A percentile compares a stretch with the other conserved stretches of the same genome.
phyloP scores from a whole-genome alignment of 2,888 invertebrate species.

The Conops quadrifasciatus region DNA sequence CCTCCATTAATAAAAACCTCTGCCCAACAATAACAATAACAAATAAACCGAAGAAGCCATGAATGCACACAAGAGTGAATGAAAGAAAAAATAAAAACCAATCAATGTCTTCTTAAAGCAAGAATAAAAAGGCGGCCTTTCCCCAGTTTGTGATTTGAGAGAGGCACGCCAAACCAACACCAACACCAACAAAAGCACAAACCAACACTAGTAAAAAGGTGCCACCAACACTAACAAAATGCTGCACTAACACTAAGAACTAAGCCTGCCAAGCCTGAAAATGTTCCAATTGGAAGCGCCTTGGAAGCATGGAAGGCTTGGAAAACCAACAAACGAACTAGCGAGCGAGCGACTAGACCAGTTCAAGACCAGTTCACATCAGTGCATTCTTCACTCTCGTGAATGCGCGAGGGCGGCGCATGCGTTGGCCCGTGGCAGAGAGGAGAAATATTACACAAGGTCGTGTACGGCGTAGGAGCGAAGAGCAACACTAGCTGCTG shows the following conservation, averaged over 20 bases:
- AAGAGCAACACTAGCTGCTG: slow-evolving; percentile 20
- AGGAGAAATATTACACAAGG: slow-evolving; percentile 21
- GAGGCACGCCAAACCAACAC: too few species aligned
- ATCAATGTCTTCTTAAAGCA: background rate
- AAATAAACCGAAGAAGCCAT: background rate
- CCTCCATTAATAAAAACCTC: slow-evolving; percentile 40
- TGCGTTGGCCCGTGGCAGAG: slow-evolving; percentile 1
- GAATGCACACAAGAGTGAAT: slow-evolving; percentile 11
- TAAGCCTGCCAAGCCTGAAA: background rate
- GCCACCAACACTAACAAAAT: background rate
- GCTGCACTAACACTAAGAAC: background rate
- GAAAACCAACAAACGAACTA: background rate
- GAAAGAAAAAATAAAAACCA: slow-evolving; percentile 16
- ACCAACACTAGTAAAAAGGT: slow-evolving; percentile 1
- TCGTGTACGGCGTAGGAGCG: background rate
- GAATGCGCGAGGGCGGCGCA: slow-evolving; percentile 24
- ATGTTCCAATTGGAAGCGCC: background rate
- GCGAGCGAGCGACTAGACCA: background rate
- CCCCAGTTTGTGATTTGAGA: background rate
- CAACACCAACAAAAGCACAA: background rate
- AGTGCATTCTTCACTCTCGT: background rate
- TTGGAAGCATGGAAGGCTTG: slow-evolving; percentile 8
- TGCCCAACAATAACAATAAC: slow-evolving; percentile 14
- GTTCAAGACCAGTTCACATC: background rate
- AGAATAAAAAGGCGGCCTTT: too few species aligned